phyloP scores from a whole-genome alignment of 2,888 invertebrate genomes.

The Tricholauxania praeusta region DNA sequence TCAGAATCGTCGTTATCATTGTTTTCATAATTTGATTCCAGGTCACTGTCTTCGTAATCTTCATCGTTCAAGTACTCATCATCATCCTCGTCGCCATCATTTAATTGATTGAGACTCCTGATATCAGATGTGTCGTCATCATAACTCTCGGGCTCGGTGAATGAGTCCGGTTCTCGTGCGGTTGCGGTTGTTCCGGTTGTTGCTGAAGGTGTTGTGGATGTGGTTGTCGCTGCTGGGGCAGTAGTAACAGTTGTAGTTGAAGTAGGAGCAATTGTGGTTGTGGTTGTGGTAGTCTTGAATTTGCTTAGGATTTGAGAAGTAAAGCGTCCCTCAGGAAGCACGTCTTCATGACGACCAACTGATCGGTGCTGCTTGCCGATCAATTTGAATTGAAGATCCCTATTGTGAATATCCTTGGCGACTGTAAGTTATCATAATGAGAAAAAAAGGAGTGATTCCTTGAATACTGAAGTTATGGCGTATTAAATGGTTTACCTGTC shows the following conservation, averaged over 20 bases:
- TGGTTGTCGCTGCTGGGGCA: slow-evolving; percentile 20
- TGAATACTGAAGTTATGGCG: neutral
- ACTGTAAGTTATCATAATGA: slow-evolving; percentile 4
- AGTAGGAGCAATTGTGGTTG: slow-evolving; percentile 38
- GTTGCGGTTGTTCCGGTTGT: neutral
- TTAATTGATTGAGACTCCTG: neutral
- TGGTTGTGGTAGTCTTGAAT: slow-evolving; percentile 36
- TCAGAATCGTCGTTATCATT: slow-evolving; percentile 19
- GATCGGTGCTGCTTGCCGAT: slow-evolving; percentile 40
- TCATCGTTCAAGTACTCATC: slow-evolving; percentile 18
- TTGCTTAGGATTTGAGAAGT: slow-evolving; percentile 49
- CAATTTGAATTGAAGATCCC: slow-evolving; percentile 38
- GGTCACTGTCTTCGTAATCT: slow-evolving; percentile 20
- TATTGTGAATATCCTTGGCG: slow-evolving; percentile 26
- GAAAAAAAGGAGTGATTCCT: neutral
- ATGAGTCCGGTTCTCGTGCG: neutral
- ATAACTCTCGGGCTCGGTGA: neutral
- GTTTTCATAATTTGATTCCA: slow-evolving; percentile 24
- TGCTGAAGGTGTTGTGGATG: slow-evolving; percentile 26
- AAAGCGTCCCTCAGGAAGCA: slow-evolving; percentile 51
- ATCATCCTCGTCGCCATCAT: slow-evolving; percentile 26
- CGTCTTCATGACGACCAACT: slow-evolving; percentile 46
- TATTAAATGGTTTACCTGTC: slow-evolving; percentile 38
- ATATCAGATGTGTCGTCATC: neutral
- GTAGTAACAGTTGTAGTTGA: slow-evolving; percentile 12